Percentiles rank a stretch among this genome's conserved stretches.
phyloP scores from a whole-genome alignment of 2,888 invertebrate species.

The Calameuta pallipes region DNA sequence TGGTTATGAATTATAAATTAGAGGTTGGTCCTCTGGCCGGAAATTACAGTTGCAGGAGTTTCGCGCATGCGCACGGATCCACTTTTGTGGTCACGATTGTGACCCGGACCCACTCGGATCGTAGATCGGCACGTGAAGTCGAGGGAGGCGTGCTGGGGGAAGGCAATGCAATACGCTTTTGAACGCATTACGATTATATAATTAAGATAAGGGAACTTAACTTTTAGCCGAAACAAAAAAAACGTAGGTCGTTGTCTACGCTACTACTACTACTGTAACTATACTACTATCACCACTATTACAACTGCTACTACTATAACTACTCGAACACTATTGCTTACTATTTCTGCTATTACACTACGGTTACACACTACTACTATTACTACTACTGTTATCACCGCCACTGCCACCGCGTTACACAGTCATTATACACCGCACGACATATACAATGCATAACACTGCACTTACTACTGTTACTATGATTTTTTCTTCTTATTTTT shows the following conservation, averaged over 20 bases:
- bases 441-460: background rate
- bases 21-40: background rate
- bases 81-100: background rate
- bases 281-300: too few relatives aligned
- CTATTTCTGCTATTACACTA: slow-evolving; percentile 17
- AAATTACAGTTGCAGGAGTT: background rate
- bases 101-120: background rate
- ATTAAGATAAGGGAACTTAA: slow-evolving; percentile 52
- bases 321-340: background rate
- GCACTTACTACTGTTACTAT: background rate
- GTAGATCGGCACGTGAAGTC: slow-evolving; percentile 9
- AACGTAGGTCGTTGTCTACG: background rate
- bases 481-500: background rate
- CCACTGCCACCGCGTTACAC: background rate
- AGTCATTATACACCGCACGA: background rate
- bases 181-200: slow-evolving; percentile 61
- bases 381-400: background rate
- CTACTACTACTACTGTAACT: background rate
- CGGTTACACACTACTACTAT: background rate
- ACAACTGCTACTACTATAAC: background rate
- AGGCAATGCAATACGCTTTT: slow-evolving; percentile 79
- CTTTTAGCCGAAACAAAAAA: slow-evolving; percentile 38
- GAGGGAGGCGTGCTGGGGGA: slow-evolving; percentile 70
- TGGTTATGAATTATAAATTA: background rate
- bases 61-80: background rate